A percentile compares a stretch with the other conserved stretches of the same genome.
phyloP scores from a whole-genome alignment of 2,888 invertebrate genomes.

The Ischnus inquisitorius region DNA sequence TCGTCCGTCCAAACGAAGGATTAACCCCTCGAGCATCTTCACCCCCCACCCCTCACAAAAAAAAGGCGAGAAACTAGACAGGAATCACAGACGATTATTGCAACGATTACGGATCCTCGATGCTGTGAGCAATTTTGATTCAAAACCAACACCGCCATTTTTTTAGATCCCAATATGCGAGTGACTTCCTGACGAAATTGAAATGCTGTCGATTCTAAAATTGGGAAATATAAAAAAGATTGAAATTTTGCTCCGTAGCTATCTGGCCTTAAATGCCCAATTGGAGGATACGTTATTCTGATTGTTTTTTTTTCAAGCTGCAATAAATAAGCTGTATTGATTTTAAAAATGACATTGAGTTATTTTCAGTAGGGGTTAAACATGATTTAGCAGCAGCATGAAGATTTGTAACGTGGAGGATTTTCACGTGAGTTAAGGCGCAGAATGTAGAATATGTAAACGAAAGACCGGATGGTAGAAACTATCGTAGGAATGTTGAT shows the following conservation, averaged over 20 bases:
- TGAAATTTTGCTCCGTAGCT: no score
- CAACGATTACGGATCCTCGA: neutral
- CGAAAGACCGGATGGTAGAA: neutral
- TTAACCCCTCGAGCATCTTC: conserved; percentile 63
- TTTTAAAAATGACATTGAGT: no score
- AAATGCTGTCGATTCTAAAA: no score
- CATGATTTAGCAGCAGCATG: neutral
- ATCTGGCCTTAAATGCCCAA: no score
- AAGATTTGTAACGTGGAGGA: neutral
- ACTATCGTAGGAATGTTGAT: conserved; percentile 36
- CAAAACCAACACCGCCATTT: no score
- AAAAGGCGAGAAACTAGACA: conserved; percentile 19
- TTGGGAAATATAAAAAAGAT: neutral
- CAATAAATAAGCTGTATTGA: no score
- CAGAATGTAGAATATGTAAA: neutral
- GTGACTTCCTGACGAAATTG: neutral
- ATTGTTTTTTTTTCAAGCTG: no score
- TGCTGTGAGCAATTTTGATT: neutral
- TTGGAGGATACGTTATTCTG: no score
- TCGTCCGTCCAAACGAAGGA: conserved; percentile 47
- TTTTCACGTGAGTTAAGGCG: neutral
- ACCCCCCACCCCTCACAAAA: neutral
- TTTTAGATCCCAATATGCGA: no score
- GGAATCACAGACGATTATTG: conserved; percentile 42
- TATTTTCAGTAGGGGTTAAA: no score